Evolutionary conservation across 2,113 vertebrate genomes (phyloP), one percentile per base, ranked within the genome.

Genomic region (Pseudorectes ferrugineus): DNA sequence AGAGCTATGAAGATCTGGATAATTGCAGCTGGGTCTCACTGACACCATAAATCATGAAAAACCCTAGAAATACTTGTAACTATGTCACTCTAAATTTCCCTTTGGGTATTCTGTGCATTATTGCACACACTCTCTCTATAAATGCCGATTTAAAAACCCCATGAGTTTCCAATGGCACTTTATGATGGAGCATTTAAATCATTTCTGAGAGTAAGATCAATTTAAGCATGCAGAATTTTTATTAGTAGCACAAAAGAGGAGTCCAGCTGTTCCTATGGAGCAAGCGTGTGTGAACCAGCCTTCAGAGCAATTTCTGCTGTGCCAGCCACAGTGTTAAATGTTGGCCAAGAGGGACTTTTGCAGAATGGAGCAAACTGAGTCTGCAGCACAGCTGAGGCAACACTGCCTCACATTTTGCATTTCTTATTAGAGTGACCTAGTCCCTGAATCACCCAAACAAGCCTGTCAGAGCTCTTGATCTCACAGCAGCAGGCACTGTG

Each of bases 141-240:
- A 96, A 96, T 90, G 87, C 77, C 88, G 67, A 74, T 90, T 90
- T 91, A 38, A 92, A 54, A 48, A 85, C 71, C 93, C 95, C 88
- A 52, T 76, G 94, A 72, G 93, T 96, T 97, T 96, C 91, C 92
- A 97, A 97, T 92, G 90, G 65, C 33, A 92, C 89, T 97, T 98
- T 97, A 95, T 97, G 92, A 80, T 94, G 89, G 94, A 97, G 92
- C 87, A 89, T 95, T 96, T 97, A 97, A 98, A 97, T 97, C 12
- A 96, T 96, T 94, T 94, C 71, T 82, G 88, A 93, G 92, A 90
- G 75, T 85, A 85, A 68, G 77, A 94, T 85, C 92, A 83, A 93
- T 88, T 95, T 89, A 94, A 96, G 77, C 93, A 89, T 65, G 94
- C 88, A 91, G 85, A 61, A 88, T 71, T 95, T 95, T 96, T 96